Conservation (phyloP, 1,140 invertebrate genomes). For the Parapsyche elsis region DNA sequence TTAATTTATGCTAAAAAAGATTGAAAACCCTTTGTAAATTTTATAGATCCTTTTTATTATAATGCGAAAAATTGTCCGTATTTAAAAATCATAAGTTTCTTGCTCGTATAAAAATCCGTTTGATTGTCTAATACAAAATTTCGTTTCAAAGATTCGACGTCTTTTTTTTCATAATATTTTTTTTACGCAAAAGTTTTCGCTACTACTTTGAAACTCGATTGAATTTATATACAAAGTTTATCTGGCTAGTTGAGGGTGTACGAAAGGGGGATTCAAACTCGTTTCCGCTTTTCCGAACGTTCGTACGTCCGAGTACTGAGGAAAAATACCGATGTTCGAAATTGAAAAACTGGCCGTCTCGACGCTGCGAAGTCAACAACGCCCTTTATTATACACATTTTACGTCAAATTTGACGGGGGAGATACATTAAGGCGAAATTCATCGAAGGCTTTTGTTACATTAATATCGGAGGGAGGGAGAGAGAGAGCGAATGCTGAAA, state of each 20-base stretch:
- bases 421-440: neutral
- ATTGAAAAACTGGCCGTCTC: constrained; percentile 14
- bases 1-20: too few relatives aligned
- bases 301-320: neutral
- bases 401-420: neutral
- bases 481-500: neutral
- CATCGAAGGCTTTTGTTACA: constrained; percentile 15
- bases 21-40: too few relatives aligned
- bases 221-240: constrained; percentile 26
- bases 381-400: neutral
- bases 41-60: too few relatives aligned
- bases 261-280: neutral
- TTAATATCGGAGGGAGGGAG: neutral
- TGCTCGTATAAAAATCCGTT: too few relatives aligned
- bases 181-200: neutral
- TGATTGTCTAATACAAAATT: too few relatives aligned
- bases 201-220: constrained; percentile 15
- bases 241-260: neutral
- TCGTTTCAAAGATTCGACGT: too few relatives aligned
- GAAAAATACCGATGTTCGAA: constrained; percentile 15
- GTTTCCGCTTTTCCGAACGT: constrained; percentile 1
- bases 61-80: too few relatives aligned
- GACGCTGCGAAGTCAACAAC: too few relatives aligned
- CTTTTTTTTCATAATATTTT: neutral
- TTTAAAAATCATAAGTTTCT: too few relatives aligned